Evolutionary conservation across 2,797 vertebrate species (phyloP), one percentile per base, ranked within the genome.

Genomic region (Diceros bicornis): DNA sequence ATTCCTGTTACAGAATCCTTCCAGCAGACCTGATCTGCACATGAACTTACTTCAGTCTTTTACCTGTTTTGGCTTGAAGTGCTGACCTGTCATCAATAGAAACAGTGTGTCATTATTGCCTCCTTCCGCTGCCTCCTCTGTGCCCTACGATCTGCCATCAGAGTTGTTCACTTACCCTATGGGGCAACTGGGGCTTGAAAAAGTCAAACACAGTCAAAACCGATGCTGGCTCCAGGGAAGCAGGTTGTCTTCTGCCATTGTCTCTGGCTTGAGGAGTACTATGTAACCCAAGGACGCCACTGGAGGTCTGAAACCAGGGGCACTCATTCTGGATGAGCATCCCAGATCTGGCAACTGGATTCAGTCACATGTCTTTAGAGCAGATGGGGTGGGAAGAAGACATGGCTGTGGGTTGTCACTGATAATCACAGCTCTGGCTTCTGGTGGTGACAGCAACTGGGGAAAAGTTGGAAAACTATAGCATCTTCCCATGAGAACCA

Each of bases 401-500:
- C 47, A 27, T 71, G 11, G 74, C 61, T 47, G 59, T 93, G 2
- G 27, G 34, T 69, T 66, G 11, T 84, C 69, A 18, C 9, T 62
- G 50, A 29, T 89, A 50, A 86, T 93, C 82, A 50, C 5, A 85
- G 32, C 69, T 89, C 41, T 88, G 27, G 29, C 32, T 89, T 82
- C 57, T 59, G 74, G 12, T 57, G 82, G 34, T 69, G 93, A 62
- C 7, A 68, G 32, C 4, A 50, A 77, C 25, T 52, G 50, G 34
- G 61, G n/a, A 50, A 59, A 72, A 72, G 37, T 27, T 84, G 37
- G 62, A 47, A 59, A 90, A 62, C 18, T 17, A 64, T 13, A 78
- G 18, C 27, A 77, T 64, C n/a, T 93, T 96, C 61, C n/a, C 78
- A 62, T 69, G 87, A 95, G 72, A 94, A 77, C 61, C 61, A 71